A percentile compares a stretch with the other conserved stretches of the same genome.
Evolutionary conservation across 2,888 invertebrate species (phyloP).

Genomic region (Argynnis bischoffii): DNA sequence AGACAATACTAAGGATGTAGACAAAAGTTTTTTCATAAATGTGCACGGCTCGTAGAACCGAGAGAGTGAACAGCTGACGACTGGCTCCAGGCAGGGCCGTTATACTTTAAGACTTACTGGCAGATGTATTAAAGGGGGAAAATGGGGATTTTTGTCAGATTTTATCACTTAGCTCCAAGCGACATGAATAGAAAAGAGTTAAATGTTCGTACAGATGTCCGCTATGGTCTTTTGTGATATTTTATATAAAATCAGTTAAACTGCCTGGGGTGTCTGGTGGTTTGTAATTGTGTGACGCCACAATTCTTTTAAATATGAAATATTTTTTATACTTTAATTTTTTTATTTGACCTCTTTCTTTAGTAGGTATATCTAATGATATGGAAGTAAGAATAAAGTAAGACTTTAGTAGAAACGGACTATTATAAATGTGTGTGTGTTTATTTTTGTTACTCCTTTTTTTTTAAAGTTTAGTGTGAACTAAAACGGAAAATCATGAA

Average conservation of each 20-base stretch:
- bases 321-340: too few relatives aligned
- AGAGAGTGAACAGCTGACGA: slow-evolving; percentile 72
- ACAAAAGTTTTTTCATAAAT: slow-evolving; percentile 80
- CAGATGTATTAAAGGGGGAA: slow-evolving; percentile 76
- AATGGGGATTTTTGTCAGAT: slow-evolving; percentile 68
- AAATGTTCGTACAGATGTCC: slow-evolving; percentile 42
- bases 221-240: slow-evolving; percentile 39
- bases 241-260: slow-evolving; percentile 35
- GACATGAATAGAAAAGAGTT: slow-evolving; percentile 56
- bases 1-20: slow-evolving; percentile 71
- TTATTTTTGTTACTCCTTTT: too few relatives aligned
- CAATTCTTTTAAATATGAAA: not conserved
- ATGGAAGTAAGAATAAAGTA: too few relatives aligned
- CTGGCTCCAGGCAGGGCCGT: slow-evolving; percentile 65
- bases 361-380: too few relatives aligned
- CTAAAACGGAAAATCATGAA: too few relatives aligned
- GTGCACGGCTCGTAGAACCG: slow-evolving; percentile 63
- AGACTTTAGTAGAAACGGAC: too few relatives aligned
- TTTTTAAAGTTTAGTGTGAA: too few relatives aligned
- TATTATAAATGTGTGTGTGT: too few relatives aligned
- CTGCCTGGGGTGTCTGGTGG: slow-evolving; percentile 14
- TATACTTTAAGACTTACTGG: slow-evolving; percentile 65
- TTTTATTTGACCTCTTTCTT: too few relatives aligned
- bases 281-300: slow-evolving; percentile 8
- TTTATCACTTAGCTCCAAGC: slow-evolving; percentile 67